Evolutionary conservation across 2,113 vertebrate genomes (phyloP).

Genomic region (Hippocampus abdominalis): DNA sequence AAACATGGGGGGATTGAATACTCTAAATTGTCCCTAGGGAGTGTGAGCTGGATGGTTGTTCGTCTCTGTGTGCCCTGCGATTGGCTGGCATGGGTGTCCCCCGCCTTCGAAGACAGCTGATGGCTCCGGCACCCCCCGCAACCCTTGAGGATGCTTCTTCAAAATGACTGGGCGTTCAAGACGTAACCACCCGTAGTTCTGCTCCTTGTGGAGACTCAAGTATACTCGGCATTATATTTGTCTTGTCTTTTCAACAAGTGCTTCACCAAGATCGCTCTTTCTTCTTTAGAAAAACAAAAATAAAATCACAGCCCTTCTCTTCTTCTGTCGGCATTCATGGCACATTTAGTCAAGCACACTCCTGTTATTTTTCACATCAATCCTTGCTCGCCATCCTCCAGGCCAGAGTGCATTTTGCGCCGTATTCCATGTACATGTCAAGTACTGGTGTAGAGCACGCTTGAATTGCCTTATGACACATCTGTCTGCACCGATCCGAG

Average conservation of each 20-base stretch:
- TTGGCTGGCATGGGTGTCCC: no score
- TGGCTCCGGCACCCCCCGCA: no score
- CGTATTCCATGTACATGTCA: conserved; percentile 13
- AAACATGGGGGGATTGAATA: no score
- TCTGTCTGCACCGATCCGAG: conserved; percentile 58
- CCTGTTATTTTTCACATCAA: conserved; percentile 18
- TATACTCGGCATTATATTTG: no score
- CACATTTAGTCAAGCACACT: conserved; percentile 17
- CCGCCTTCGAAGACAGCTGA: no score
- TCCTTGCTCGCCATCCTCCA: conserved; percentile 17
- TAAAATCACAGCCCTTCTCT: not conserved
- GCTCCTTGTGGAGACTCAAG: no score
- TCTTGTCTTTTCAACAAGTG: not conserved
- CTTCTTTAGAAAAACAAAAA: not conserved
- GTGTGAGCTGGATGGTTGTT: no score
- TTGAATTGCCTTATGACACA: conserved; percentile 54
- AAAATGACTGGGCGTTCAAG: no score
- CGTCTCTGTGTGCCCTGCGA: no score
- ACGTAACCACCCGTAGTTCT: no score
- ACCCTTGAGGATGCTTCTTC: no score
- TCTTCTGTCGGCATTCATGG: not conserved
- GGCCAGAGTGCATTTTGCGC: conserved; percentile 10
- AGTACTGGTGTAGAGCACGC: conserved; percentile 12
- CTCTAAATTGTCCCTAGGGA: no score
- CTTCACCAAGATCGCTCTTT: not conserved